Percentiles rank a stretch among this genome's conserved stretches.
These are phyloP conservation scores for Agapornis canus DNA, from an alignment of 2,797 vertebrate genomes.

Conservation along the genomic window DNA sequence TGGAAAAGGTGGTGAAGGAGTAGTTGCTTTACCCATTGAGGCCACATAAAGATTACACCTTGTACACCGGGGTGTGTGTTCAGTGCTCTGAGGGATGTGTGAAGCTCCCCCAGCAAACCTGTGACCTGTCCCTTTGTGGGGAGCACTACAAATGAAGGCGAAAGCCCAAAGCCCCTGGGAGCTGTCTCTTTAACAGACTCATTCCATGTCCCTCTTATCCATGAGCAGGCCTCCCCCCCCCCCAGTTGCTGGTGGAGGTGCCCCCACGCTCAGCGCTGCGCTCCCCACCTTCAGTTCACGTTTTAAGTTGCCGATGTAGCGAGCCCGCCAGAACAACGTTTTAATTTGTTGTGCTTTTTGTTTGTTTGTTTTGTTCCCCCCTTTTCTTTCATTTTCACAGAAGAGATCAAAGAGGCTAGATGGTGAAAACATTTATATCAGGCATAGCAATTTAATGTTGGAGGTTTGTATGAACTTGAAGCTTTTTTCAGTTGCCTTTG, in stretches of 20 bases:
- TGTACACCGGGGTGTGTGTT: accelerated
- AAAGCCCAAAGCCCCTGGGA: slow-evolving; percentile 25
- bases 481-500: slow-evolving; percentile 79
- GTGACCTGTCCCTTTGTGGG: not conserved
- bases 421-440: slow-evolving; percentile 99
- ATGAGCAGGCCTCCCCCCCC: slow-evolving; percentile 19
- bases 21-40: not conserved
- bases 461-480: slow-evolving; percentile 96
- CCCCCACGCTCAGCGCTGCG: slow-evolving; percentile 48
- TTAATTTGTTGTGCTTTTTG: slow-evolving; percentile 84
- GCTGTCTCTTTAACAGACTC: slow-evolving; percentile 78
- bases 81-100: accelerated
- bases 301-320: slow-evolving; percentile 78
- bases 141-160: not conserved
- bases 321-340: slow-evolving; percentile 75
- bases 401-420: slow-evolving; percentile 99
- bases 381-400: slow-evolving; percentile 88
- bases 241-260: not conserved
- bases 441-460: slow-evolving; percentile 99
- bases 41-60: not conserved
- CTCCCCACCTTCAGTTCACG: slow-evolving; percentile 62
- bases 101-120: not conserved
- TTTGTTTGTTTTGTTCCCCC: slow-evolving; percentile 75
- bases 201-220: slow-evolving; percentile 52
- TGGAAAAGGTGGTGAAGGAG: not conserved